Conservation (phyloP, 2,888 invertebrate genomes). For the Deilephila porcellus region DNA sequence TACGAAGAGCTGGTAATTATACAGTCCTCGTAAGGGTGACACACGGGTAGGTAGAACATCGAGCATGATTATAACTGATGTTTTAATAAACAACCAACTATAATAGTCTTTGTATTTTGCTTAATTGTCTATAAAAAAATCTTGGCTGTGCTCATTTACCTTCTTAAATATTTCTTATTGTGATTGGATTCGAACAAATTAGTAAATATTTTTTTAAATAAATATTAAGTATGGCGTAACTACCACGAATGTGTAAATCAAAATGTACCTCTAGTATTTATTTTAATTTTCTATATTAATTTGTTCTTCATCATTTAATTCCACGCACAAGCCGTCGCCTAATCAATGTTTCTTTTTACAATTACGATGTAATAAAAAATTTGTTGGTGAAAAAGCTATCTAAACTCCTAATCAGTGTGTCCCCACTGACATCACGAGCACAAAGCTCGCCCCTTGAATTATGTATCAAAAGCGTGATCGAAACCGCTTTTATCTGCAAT, state of each 20-base stretch:
- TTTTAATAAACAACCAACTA: not conserved
- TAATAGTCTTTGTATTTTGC: too few species aligned
- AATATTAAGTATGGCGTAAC: too few species aligned
- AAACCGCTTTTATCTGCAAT: conserved; percentile 59
- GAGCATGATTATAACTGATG: not conserved
- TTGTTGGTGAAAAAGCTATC: conserved; percentile 20
- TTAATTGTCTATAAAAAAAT: too few species aligned
- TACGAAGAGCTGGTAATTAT: conserved; percentile 62
- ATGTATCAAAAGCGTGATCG: conserved; percentile 66
- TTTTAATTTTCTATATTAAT: too few species aligned
- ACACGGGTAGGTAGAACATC: not conserved
- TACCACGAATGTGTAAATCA: too few species aligned
- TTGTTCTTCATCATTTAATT: too few species aligned
- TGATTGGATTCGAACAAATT: too few species aligned
- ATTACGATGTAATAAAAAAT: not conserved
- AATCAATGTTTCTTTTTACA: not conserved
- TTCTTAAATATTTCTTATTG: too few species aligned
- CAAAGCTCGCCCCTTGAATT: conserved; percentile 61
- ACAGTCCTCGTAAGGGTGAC: conserved; percentile 37
- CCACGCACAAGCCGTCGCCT: too few species aligned
- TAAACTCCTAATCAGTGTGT: conserved; percentile 41
- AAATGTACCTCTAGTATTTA: too few species aligned
- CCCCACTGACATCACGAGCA: conserved; percentile 36
- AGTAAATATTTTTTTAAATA: too few species aligned
- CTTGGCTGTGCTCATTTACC: too few species aligned